Percentiles rank a stretch among this genome's conserved stretches.
These are phyloP conservation scores for Philaenus spumarius DNA, from an alignment of 1,140 invertebrate species.

Conservation along the genomic window DNA sequence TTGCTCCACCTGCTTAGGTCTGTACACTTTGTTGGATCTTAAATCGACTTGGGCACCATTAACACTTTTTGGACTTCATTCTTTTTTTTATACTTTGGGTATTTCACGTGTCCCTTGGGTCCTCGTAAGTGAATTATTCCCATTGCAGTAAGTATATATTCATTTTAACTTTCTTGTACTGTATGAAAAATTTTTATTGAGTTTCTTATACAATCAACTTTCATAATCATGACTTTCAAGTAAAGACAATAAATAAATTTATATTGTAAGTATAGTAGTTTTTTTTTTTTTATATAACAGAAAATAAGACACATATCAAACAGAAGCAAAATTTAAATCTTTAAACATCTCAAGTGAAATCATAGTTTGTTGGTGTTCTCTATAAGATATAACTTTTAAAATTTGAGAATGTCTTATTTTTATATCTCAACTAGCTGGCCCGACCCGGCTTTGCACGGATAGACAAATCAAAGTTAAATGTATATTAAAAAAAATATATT, in stretches of 20 bases:
- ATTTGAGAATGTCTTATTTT: too few relatives aligned
- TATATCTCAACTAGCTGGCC: too few relatives aligned
- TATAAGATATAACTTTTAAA: too few relatives aligned
- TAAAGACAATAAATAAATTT: slow-evolving; percentile 15
- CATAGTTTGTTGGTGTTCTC: too few relatives aligned
- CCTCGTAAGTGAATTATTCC: slow-evolving; percentile 32
- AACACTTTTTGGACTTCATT: slow-evolving; percentile 21
- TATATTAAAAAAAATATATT: too few relatives aligned
- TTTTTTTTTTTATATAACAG: background rate
- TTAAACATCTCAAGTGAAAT: too few relatives aligned
- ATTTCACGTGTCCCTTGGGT: slow-evolving; percentile 31
- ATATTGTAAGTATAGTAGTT: background rate
- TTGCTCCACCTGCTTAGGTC: slow-evolving; percentile 18
- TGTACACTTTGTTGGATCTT: slow-evolving; percentile 18
- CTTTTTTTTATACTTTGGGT: slow-evolving; percentile 25
- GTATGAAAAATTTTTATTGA: background rate
- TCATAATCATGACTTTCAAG: background rate
- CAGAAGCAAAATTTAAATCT: background rate
- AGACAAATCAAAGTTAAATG: too few relatives aligned
- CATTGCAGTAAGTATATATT: slow-evolving; percentile 26
- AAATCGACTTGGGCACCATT: slow-evolving; percentile 22
- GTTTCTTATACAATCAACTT: background rate
- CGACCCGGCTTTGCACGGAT: too few relatives aligned
- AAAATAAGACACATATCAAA: background rate
- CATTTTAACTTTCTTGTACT: background rate